A percentile compares a stretch with the other conserved stretches of the same genome.
These are phyloP conservation scores for Eudemis profundana DNA, from an alignment of 2,888 invertebrate genomes.

Conservation along the genomic window DNA sequence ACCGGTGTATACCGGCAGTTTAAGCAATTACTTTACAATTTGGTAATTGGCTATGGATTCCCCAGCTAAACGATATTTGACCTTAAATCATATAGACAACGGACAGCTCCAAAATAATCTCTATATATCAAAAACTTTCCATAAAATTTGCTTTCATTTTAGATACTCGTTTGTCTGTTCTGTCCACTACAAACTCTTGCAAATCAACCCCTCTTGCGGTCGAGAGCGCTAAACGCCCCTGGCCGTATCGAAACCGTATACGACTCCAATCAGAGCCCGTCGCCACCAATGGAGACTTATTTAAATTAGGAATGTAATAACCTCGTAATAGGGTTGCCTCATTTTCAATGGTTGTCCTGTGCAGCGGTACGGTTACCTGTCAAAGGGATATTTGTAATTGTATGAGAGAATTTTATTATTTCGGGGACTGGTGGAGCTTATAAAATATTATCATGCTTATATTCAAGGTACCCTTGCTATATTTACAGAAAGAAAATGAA, in stretches of 20 bases:
- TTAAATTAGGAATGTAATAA: conserved; percentile 55
- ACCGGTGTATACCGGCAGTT: no score
- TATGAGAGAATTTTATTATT: no score
- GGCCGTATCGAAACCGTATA: conserved; percentile 72
- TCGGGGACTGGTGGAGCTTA: no score
- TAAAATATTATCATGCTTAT: no score
- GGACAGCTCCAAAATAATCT: no score
- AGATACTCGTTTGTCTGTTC: conserved; percentile 11
- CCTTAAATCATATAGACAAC: no score
- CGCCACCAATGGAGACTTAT: conserved; percentile 62
- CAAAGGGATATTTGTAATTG: background rate
- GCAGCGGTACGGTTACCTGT: background rate
- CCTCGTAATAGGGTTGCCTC: background rate
- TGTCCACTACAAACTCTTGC: conserved; percentile 75
- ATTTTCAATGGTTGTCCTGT: conserved; percentile 8
- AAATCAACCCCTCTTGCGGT: conserved; percentile 68
- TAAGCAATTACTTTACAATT: no score
- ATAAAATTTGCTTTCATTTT: background rate
- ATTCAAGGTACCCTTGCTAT: no score
- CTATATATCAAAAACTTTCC: no score
- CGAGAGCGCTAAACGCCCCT: conserved; percentile 59
- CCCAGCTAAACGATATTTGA: no score
- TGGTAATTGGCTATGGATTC: no score
- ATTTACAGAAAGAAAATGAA: no score
- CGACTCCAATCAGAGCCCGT: conserved; percentile 57